Base-by-base conservation (phyloP, 2,113 vertebrate genomes). In the Malurus cyaneus region DNA sequence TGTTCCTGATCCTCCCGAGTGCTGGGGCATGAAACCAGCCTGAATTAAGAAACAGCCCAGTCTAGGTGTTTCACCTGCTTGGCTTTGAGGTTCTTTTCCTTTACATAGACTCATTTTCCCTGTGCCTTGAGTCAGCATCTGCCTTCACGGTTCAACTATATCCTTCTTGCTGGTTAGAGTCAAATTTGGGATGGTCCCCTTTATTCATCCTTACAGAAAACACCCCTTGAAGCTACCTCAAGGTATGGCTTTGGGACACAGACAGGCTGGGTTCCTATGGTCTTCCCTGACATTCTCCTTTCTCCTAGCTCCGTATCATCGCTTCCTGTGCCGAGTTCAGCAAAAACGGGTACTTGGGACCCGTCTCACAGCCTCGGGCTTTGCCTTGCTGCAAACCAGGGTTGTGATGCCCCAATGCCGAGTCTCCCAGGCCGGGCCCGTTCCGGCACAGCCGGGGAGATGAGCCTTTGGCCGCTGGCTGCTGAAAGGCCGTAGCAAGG, bases 391-490 rank as follows among this genome's bases (percentile, higher is more conserved):
- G 57, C 36, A 31, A 28, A 34, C 3, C 8, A 10, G 17, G 25
- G 9, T 6, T 60, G 18, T 4, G 80, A 18, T 29, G 5, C 44
- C 21, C 34, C 32, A 5, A 5, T 2, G 23, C 49, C 6, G 66
- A 59, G 34, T 19, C 14, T 36, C 31, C n/a, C 28, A 2, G 60
- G 18, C 16, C 1, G 1, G 20, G 14, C n/a, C 21, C 44, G 0
- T 23, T 32, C 25, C 39, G 14, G 6, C 7, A 3, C 11, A 2
- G 26, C 46, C 6, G 28, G 15, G 34, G 10, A 31, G 24, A 29
- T 54, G 60, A 31, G 4, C 54, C 36, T n/a, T 8, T 8, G n/a
- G 73, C 69, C 26, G 11, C 61, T 53, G 10, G 14, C 61, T n/a
- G 80, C 72, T 6, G 49, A 44, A 83, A 16, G 8, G 56, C 56